Evolutionary conservation across 2,888 invertebrate genomes (phyloP), one percentile per base, ranked within the genome.

Genomic region (Drosophila niveifrons): DNA sequence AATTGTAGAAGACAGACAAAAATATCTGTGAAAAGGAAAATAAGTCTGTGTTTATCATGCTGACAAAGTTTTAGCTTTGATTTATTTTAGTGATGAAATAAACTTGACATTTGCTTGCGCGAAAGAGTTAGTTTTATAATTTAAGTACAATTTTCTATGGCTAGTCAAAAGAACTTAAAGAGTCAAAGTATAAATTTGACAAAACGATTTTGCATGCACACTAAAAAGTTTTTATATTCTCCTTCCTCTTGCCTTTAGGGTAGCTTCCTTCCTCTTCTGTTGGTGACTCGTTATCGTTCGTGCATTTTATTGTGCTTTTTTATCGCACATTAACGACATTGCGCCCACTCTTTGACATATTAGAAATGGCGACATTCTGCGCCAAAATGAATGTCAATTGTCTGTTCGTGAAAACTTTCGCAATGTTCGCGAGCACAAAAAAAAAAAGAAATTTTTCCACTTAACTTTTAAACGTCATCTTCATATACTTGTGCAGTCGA

Each of bases 351-450:
- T 58, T 50, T 66, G 68, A 63, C 67, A 57, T 58, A 67, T 66
- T 69, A 57, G 59, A 46, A 66, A 47, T 58, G 66, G 57, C 66
- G 58, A 52, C 57, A 63, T 62, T 74, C 58, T 46, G 64, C 29
- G 31, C 29, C 23, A 62, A 75, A 74, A 58, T 63, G 53, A 88
- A 69, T 75, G 68, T 78, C 72, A 58, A 85, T 75, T 82, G 88
- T 69, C 65, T 65, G 64, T 74, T 74, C 68, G 63, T 71, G 70
- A 58, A 51, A 66, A 79, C 70, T 76, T 63, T 36, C 41, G 47
- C 28, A 47, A 63, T 53, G 53, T 52, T 52, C 56, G 44, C 11
- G 36, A n/a, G 36, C 36, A 36, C 6, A 55, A 48, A 13, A 8
- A 36, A 34, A 48, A 55, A 68, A 58, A 36, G 28, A 48, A 55